Base-by-base conservation (phyloP, 92 coral and sea anemone genomes). In the Paramuricea clavata region DNA sequence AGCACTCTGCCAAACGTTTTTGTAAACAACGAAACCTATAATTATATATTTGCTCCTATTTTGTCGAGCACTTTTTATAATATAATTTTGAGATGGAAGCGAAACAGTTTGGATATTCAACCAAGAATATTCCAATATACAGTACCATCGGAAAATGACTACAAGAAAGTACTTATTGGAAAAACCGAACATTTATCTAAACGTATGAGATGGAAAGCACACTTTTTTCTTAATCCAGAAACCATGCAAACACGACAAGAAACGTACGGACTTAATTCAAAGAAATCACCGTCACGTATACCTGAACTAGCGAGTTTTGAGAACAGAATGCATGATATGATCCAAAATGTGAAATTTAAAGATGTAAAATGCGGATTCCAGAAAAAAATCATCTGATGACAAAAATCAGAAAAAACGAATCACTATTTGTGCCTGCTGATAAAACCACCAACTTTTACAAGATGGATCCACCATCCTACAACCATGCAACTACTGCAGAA, bases 381-480 rank as follows among this genome's bases (percentile, higher is more conserved):
- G 56, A 73, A 44, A 13, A 34, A 86, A 64, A 12, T 56, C 49
- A 52, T 12, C 39, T 64, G 93, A 90, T 68, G 76, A 86, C 31
- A 86, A 73, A 69, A 86, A 86, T 86, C 61, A 86, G 49, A 27
- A 81, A 72, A 33, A 27, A 42, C 31, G 64, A 90, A n/a, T 60
- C 12, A n/a, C 93, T 90, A 39, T 78, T 90, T 26, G 47, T 90
- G 12, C 78, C 93, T 9, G 89, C 92, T 12, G 86, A 89, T 68
- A 89, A 89, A 33, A 89, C 92, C 22, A 89, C n/a, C n/a, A n/a
- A n/a, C n/a, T n/a, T n/a, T n/a, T n/a, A n/a, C n/a, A n/a, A n/a
- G n/a, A n/a, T n/a, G 85, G 69, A 90, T 25, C 62, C 78, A 19
- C 32, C 27, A 10, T 47, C 82, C 2, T 86, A 86, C n/a, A n/a